Evolutionary conservation across 2,888 invertebrate genomes (phyloP).

Genomic region (Leptopterna dolabrata): DNA sequence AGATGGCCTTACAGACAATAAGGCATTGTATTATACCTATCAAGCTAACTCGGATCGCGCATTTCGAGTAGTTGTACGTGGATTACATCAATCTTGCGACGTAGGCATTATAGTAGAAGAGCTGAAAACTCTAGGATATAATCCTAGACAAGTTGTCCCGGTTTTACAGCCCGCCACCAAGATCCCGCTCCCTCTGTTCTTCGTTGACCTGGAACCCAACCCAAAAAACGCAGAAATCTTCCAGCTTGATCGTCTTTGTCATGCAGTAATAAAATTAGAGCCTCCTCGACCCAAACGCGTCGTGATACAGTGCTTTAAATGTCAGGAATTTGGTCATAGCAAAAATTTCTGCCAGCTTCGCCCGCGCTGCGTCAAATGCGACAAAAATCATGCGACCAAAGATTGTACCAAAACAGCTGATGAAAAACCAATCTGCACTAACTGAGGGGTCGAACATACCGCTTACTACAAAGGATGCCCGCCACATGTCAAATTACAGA

Average conservation of each 20-base stretch:
- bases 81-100: not conserved
- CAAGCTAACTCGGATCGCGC: not conserved
- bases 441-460: not conserved
- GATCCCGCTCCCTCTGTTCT: too few species aligned
- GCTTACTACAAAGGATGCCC: constrained; percentile 36
- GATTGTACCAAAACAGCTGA: not conserved
- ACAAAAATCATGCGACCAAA: not conserved
- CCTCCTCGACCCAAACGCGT: constrained; percentile 1
- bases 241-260: too few species aligned
- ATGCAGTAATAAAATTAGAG: not conserved
- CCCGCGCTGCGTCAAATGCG: constrained; percentile 29
- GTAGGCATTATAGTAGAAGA: not conserved
- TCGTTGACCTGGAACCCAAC: too few species aligned
- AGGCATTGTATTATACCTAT: not conserved
- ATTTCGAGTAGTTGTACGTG: not conserved
- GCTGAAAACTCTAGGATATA: not conserved
- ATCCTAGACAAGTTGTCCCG: not conserved
- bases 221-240: too few species aligned
- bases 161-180: not conserved
- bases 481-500: not conserved
- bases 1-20: too few species aligned
- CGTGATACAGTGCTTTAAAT: not conserved
- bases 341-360: constrained; percentile 17
- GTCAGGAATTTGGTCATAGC: constrained; percentile 27
- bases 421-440: not conserved